phyloP scores from a whole-genome alignment of 2,888 invertebrate genomes.

The Plebejus anna region DNA sequence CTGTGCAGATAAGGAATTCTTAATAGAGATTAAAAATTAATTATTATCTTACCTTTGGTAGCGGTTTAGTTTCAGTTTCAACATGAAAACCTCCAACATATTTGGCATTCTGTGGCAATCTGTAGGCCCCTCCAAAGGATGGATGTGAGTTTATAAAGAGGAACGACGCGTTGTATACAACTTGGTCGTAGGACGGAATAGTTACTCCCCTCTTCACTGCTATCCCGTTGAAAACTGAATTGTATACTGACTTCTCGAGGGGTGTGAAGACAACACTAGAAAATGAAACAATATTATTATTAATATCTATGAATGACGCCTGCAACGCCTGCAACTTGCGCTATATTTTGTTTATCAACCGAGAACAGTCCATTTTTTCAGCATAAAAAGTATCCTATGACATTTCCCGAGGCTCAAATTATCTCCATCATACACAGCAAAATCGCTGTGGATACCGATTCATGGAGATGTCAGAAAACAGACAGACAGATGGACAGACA shows the following conservation, averaged over 20 bases:
- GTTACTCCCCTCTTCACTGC: slow-evolving; percentile 49
- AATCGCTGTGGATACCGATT: too few species aligned
- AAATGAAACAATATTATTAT: slow-evolving; percentile 29
- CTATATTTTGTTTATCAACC: too few species aligned
- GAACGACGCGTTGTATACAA: slow-evolving; percentile 51
- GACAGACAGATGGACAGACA: too few species aligned
- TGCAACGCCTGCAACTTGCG: too few species aligned
- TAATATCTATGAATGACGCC: too few species aligned
- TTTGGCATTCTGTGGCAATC: slow-evolving; percentile 51
- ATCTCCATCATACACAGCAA: too few species aligned
- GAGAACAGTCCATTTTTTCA: too few species aligned
- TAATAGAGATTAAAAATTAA: neutral
- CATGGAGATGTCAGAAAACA: too few species aligned
- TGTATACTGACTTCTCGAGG: slow-evolving; percentile 47
- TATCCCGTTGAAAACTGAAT: slow-evolving; percentile 44
- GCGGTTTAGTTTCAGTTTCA: slow-evolving; percentile 45
- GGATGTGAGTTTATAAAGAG: slow-evolving; percentile 55
- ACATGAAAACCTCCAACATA: slow-evolving; percentile 59
- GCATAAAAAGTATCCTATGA: too few species aligned
- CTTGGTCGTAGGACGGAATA: slow-evolving; percentile 52
- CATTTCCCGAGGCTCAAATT: too few species aligned
- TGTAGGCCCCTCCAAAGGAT: slow-evolving; percentile 45
- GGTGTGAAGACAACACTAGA: slow-evolving; percentile 47
- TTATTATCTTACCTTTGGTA: slow-evolving; percentile 50
- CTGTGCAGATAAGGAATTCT: too few species aligned